These are phyloP conservation scores for Catharus minimus DNA, from an alignment of 2,113 vertebrate genomes.

Conservation along the genomic window DNA sequence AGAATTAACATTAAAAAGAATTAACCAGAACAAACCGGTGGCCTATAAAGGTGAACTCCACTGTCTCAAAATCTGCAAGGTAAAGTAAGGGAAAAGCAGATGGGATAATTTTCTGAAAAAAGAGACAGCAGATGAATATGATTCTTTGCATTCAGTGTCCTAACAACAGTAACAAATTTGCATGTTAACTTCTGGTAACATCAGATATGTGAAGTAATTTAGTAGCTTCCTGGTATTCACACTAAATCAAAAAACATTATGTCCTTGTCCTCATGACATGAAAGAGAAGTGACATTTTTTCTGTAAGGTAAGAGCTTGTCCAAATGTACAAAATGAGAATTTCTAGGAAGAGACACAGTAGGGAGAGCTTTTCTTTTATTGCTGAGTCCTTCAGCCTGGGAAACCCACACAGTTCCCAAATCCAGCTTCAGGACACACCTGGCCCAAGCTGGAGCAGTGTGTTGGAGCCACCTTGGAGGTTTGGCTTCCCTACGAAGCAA, in stretches of 20 bases:
- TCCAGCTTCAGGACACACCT: not conserved
- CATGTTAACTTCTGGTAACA: not conserved
- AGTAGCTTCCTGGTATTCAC: not conserved
- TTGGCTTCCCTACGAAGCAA: accelerated
- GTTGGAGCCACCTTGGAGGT: not conserved
- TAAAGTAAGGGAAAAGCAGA: not conserved
- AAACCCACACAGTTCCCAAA: not conserved
- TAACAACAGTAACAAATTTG: not conserved
- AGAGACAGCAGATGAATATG: not conserved
- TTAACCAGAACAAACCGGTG: not conserved
- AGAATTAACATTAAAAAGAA: not conserved
- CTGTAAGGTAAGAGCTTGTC: not conserved
- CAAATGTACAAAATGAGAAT: not conserved
- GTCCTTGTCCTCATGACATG: not conserved
- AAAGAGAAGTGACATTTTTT: not conserved
- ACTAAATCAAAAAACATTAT: not conserved
- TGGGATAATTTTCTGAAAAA: not conserved
- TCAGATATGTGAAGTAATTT: not conserved
- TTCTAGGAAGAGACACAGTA: not conserved
- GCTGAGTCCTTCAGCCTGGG: not conserved
- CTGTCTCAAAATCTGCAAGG: not conserved
- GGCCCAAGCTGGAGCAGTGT: not conserved
- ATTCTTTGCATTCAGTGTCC: not conserved
- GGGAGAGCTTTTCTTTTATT: not conserved
- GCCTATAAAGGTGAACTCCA: not conserved